Percentiles rank a stretch among this genome's conserved stretches.
These are phyloP conservation scores for Coelopa pilipes DNA, from an alignment of 2,888 invertebrate genomes.

Conservation along the genomic window DNA sequence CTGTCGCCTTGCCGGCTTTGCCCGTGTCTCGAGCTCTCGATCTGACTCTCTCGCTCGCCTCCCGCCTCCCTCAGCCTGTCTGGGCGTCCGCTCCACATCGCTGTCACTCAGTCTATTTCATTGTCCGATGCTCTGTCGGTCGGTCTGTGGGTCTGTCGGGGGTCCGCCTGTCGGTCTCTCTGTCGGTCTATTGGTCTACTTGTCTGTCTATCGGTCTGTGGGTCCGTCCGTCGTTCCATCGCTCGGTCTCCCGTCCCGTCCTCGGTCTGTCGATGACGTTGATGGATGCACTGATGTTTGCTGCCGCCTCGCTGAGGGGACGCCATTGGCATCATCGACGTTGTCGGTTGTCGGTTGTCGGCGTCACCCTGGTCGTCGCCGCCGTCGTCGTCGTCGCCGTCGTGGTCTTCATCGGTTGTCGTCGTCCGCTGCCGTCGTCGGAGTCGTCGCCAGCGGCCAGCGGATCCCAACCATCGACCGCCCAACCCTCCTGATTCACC, in stretches of 20 bases:
- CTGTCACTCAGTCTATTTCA: no score
- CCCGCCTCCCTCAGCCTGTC: background rate
- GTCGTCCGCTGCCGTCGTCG: background rate
- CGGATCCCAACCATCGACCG: background rate
- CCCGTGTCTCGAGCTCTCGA: background rate
- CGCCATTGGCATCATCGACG: conserved; percentile 30
- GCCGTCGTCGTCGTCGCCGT: background rate
- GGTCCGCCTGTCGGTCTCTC: no score
- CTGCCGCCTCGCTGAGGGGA: conserved; percentile 11
- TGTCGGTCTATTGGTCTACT: background rate
- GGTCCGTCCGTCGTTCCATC: no score
- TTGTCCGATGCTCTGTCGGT: background rate
- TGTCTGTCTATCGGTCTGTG: no score
- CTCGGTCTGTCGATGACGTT: conserved; percentile 10
- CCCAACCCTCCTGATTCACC: background rate
- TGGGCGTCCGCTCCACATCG: no score
- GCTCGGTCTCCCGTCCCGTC: background rate
- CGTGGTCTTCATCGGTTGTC: background rate
- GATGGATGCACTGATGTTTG: conserved; percentile 33
- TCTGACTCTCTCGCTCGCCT: background rate
- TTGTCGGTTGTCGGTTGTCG: background rate
- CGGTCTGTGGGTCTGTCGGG: background rate
- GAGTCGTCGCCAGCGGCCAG: background rate
- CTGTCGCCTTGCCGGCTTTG: background rate
- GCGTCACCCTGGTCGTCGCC: background rate